Evolutionary conservation across 2,888 invertebrate species (phyloP).

Genomic region (Apodemia duryi): DNA sequence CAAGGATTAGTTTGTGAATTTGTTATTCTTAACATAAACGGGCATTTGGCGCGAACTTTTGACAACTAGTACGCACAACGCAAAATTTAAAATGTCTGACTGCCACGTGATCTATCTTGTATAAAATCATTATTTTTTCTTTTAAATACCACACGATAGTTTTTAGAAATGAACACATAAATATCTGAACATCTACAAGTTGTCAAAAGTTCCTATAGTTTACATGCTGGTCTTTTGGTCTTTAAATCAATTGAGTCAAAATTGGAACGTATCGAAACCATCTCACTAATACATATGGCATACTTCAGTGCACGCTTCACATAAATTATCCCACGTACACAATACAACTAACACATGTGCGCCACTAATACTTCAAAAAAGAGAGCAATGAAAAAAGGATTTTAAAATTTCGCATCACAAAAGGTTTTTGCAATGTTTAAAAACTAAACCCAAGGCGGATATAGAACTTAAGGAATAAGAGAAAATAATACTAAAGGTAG

Average conservation of each 20-base stretch:
- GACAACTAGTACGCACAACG: constrained; percentile 11
- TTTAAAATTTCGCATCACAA: background rate
- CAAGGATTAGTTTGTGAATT: constrained; percentile 77
- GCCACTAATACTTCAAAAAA: background rate
- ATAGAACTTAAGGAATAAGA: no score
- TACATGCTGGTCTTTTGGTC: constrained; percentile 18
- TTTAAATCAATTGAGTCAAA: constrained; percentile 44
- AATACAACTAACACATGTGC: constrained; percentile 20
- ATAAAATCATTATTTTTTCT: background rate
- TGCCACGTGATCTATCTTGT: background rate
- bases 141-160: constrained; percentile 9
- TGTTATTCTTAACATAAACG: constrained; percentile 53
- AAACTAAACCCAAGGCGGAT: no score
- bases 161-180: background rate
- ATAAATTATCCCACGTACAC: constrained; percentile 27
- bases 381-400: background rate
- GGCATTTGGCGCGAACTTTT: constrained; percentile 15
- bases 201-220: constrained; percentile 22
- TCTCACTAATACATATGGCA: constrained; percentile 76
- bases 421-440: no score
- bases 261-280: constrained; percentile 61
- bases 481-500: no score
- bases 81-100: background rate
- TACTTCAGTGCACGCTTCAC: constrained; percentile 49
- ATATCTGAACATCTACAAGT: constrained; percentile 10